These are phyloP conservation scores for Anoplius nigerrimus DNA, from an alignment of 2,888 invertebrate genomes.

Conservation along the genomic window DNA sequence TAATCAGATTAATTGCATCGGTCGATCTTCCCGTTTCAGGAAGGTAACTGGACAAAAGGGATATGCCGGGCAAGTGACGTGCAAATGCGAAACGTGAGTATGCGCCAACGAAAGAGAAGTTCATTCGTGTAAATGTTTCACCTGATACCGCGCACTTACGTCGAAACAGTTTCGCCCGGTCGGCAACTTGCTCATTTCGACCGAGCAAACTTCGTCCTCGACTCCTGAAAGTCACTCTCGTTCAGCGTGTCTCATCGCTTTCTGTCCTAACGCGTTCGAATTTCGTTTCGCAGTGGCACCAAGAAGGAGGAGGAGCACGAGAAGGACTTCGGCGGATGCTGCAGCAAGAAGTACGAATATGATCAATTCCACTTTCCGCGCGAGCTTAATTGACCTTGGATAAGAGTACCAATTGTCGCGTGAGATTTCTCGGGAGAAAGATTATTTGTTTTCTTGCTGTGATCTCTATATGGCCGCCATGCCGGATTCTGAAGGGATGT, in stretches of 20 bases:
- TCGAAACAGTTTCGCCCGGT: too few species aligned
- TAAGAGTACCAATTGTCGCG: not conserved
- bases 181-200: too few species aligned
- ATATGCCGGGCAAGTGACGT: conserved; percentile 65
- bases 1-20: too few species aligned
- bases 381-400: not conserved
- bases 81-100: conserved; percentile 63
- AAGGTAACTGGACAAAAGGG: conserved; percentile 63
- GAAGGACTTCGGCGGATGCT: conserved; percentile 58
- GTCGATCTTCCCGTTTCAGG: conserved; percentile 47
- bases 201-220: too few species aligned
- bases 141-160: too few species aligned
- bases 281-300: conserved; percentile 44
- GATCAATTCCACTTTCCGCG: conserved; percentile 13
- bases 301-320: conserved; percentile 55
- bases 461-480: conserved; percentile 47
- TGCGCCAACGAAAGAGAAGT: too few species aligned
- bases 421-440: too few species aligned
- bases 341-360: conserved; percentile 59
- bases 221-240: too few species aligned
- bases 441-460: too few species aligned
- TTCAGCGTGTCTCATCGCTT: not conserved
- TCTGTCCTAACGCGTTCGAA: not conserved
- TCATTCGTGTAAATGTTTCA: too few species aligned
- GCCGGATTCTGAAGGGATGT: too few species aligned